Evolutionary conservation across 2,113 vertebrate genomes (phyloP).

Genomic region (Notarius lentiginosus): DNA sequence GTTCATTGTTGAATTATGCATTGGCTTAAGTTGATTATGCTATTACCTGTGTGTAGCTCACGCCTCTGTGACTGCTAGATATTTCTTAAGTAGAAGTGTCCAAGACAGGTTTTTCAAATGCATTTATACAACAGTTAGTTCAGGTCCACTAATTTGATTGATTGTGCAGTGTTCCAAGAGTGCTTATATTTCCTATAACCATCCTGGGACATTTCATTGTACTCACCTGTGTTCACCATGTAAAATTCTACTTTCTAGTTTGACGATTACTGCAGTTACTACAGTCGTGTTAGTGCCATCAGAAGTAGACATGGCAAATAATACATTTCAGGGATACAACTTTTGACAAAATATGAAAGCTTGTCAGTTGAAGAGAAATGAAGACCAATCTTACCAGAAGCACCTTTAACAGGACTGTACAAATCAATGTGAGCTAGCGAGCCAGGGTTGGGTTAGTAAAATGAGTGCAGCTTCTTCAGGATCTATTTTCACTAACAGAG

Average conservation of each 20-base stretch:
- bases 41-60: background rate
- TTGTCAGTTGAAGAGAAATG: background rate
- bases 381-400: background rate
- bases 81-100: background rate
- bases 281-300: background rate
- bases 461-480: background rate
- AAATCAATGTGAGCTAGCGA: background rate
- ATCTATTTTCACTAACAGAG: background rate
- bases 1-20: background rate
- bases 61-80: background rate
- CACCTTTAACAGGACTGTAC: background rate
- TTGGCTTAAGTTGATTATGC: background rate
- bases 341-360: background rate
- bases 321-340: background rate
- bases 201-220: background rate
- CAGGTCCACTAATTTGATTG: background rate
- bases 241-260: background rate
- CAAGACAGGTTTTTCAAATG: too few relatives aligned
- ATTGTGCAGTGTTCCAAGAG: background rate
- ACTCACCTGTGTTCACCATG: background rate
- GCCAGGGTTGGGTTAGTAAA: background rate
- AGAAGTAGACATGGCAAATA: background rate
- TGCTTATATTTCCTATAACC: background rate
- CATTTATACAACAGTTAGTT: background rate
- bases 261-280: background rate